A percentile compares a stretch with the other conserved stretches of the same genome.
phyloP scores from a whole-genome alignment of 2,113 vertebrate genomes.

The Apaloderma vittatum region DNA sequence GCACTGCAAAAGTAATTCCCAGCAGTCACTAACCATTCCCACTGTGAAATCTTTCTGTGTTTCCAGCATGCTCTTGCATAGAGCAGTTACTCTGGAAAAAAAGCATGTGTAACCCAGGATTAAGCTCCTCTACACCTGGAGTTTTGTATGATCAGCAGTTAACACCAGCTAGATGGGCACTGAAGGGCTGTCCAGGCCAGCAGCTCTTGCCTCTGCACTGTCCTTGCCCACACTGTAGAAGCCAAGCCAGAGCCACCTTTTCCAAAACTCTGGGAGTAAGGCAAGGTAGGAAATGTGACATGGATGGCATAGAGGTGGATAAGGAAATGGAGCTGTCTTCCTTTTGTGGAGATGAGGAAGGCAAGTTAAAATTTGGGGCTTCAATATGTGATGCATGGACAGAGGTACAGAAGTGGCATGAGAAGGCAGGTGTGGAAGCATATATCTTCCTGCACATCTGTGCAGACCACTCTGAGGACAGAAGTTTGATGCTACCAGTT shows the following conservation, averaged over 20 bases:
- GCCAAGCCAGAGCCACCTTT: background rate
- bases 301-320: background rate
- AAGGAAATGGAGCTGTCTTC: background rate
- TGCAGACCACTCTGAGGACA: background rate
- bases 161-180: background rate
- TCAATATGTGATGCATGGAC: background rate
- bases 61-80: background rate
- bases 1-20: background rate
- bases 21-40: background rate
- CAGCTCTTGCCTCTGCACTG: background rate
- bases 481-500: background rate
- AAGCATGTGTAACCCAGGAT: background rate
- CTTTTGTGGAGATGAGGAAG: background rate
- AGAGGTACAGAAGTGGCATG: background rate
- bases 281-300: background rate
- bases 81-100: background rate
- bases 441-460: background rate
- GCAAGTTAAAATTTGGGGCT: background rate
- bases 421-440: background rate
- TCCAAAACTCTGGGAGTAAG: background rate
- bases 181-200: background rate
- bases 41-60: background rate
- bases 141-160: background rate
- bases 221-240: background rate
- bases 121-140: background rate